Base-by-base conservation (phyloP, 1,140 invertebrate species). In the Thereuonema tuberculata region DNA sequence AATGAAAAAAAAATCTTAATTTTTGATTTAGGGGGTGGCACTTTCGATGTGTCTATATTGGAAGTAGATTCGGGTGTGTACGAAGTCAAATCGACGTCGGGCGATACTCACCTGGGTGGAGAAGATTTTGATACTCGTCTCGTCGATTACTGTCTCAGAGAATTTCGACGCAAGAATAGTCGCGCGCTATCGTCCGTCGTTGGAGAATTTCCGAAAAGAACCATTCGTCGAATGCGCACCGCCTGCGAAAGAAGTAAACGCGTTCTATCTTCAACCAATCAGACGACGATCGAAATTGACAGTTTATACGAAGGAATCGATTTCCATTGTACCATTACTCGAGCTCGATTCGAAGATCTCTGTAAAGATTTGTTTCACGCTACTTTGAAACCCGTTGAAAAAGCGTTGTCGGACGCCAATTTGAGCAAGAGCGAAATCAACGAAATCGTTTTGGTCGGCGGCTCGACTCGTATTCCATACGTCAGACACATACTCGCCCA, bases 121-220 rank as follows among this genome's bases (percentile, higher is more conserved):
- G 93, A 98, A 77, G 95, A 98, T 76, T 98, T 98, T 69, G 93
- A 96, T 72, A 89, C 92, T 71, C 79, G 93, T 43, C 86, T 98
- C 69, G 67, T 68, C 17, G 62, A 63, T 28, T 56, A 68, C 37
- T 69, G 68, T 48, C 43, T 61, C 1, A 17, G 59, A n/a, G 64
- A 68, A 54, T 72, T 72, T 46, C 62, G 67, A 48, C 31, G 60
- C 14, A 69, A 70, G 31, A 37, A 62, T 55, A 66, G 63, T 28
- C 69, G 63, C 24, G 65, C 69, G 28, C 55, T 67, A n/a, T 62
- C 55, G 23, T 24, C 27, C n/a, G n/a, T n/a, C n/a, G n/a, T n/a
- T n/a, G n/a, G n/a, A n/a, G n/a, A n/a, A n/a, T n/a, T n/a, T n/a
- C 68, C 69, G 31, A 57, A 46, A 21, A 50, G 63, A 5, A 65